Conservation (phyloP, 1,140 invertebrate genomes). For the Solenopsis invicta region DNA sequence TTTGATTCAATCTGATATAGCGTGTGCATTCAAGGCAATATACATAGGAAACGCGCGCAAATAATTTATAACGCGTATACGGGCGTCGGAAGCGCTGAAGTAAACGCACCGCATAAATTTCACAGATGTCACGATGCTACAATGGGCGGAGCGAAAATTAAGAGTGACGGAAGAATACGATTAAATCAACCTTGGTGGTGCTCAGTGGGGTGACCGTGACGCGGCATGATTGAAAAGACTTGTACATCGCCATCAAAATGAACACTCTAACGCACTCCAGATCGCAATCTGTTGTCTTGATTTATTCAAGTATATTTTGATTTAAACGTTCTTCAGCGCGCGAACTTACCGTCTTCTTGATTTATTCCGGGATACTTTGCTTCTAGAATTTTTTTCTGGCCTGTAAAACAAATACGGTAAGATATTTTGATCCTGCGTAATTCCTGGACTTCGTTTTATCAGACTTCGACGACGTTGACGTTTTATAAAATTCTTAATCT, state of each 20-base stretch:
- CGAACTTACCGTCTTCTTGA: not conserved
- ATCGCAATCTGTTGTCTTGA: constrained; percentile 6
- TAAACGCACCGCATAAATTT: constrained; percentile 36
- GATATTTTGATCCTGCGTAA: not conserved
- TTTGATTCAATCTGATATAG: not conserved
- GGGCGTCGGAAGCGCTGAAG: constrained; percentile 25
- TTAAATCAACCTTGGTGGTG: constrained; percentile 43
- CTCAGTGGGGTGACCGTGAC: constrained; percentile 22
- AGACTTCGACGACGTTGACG: not conserved
- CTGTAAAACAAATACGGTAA: no score
- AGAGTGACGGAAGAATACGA: constrained; percentile 51
- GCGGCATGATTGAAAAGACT: constrained; percentile 37
- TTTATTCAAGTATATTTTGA: constrained; percentile 19
- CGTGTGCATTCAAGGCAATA: not conserved
- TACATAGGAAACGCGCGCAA: not conserved
- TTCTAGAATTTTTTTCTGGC: not conserved
- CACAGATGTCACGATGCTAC: constrained; percentile 35
- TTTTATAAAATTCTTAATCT: not conserved
- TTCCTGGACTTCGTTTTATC: not conserved
- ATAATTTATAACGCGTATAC: constrained; percentile 10
- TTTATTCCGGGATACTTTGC: not conserved
- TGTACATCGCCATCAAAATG: not conserved
- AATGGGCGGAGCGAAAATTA: constrained; percentile 41
- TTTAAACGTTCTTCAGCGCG: no score
- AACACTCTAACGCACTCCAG: constrained; percentile 13